phyloP scores from a whole-genome alignment of 1,140 invertebrate genomes.

The Leptestheria dahalacensis region DNA sequence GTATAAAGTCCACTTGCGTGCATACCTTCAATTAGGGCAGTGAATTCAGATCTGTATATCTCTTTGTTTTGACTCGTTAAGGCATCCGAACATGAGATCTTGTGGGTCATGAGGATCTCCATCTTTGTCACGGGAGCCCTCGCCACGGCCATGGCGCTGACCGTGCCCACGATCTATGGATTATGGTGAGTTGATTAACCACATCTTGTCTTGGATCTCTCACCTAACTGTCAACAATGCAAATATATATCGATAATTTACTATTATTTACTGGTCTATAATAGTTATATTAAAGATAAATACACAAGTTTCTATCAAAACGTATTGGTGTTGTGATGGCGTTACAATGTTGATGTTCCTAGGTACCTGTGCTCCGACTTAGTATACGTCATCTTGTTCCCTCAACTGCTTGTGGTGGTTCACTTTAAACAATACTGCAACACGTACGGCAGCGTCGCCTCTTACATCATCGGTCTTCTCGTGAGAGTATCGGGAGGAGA shows the following conservation, averaged over 20 bases:
- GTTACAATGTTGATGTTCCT: conserved; percentile 16
- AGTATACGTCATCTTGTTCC: conserved; percentile 95
- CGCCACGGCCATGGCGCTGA: conserved; percentile 87
- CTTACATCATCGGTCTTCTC: conserved; percentile 74
- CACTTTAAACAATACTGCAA: conserved; percentile 87
- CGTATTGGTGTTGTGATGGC: no score
- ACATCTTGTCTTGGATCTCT: not conserved
- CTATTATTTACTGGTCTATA: no score
- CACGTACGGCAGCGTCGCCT: conserved; percentile 85
- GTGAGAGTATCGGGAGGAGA: conserved; percentile 82
- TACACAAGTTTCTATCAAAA: no score
- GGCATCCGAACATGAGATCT: conserved; percentile 91
- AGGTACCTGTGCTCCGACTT: conserved; percentile 92
- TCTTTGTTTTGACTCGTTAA: conserved; percentile 22
- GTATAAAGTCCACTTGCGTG: conserved; percentile 39
- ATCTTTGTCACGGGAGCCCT: conserved; percentile 86
- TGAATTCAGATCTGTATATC: no score
- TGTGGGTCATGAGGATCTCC: conserved; percentile 89
- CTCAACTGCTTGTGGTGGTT: conserved; percentile 92
- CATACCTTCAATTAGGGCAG: no score
- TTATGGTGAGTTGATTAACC: conserved; percentile 74
- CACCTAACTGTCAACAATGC: not conserved
- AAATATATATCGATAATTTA: no score
- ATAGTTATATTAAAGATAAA: no score
- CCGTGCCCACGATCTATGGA: conserved; percentile 91